Percentiles rank a stretch among this genome's conserved stretches.
Evolutionary conservation across 2,113 vertebrate genomes (phyloP).

Genomic region (Pterocles burchelli): DNA sequence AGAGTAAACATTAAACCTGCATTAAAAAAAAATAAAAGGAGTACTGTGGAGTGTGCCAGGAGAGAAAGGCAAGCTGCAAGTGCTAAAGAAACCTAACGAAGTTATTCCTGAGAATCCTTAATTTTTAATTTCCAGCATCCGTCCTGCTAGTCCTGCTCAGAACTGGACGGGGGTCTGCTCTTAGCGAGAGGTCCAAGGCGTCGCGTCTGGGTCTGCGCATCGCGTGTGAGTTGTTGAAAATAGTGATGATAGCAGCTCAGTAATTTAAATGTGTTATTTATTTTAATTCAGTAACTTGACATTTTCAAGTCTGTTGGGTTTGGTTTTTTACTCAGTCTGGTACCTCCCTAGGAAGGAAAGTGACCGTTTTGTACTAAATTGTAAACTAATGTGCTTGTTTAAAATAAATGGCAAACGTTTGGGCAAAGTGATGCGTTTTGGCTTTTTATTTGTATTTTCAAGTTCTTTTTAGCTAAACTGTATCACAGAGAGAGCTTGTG

Average conservation of each 20-base stretch:
- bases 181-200: background rate
- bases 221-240: background rate
- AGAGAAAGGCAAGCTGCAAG: background rate
- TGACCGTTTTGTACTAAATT: conserved; percentile 70
- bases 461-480: background rate
- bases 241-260: background rate
- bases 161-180: accelerated
- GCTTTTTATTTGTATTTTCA: background rate
- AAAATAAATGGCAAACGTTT: conserved; percentile 59
- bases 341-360: conserved; percentile 31
- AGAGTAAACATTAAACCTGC: background rate
- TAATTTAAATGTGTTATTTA: conserved; percentile 75
- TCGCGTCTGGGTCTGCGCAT: background rate
- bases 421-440: background rate
- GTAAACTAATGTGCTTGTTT: conserved; percentile 59
- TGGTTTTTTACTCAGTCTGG: background rate
- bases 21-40: background rate
- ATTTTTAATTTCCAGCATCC: background rate
- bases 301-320: background rate
- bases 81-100: background rate
- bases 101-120: background rate
- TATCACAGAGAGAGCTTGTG: background rate
- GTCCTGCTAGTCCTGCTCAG: background rate
- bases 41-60: background rate
- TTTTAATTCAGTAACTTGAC: conserved; percentile 51